Evolutionary conservation across 64 coral and sea anemone genomes (phyloP), one percentile per base, ranked within the genome.

Genomic region (Astreopora myriophthalma): DNA sequence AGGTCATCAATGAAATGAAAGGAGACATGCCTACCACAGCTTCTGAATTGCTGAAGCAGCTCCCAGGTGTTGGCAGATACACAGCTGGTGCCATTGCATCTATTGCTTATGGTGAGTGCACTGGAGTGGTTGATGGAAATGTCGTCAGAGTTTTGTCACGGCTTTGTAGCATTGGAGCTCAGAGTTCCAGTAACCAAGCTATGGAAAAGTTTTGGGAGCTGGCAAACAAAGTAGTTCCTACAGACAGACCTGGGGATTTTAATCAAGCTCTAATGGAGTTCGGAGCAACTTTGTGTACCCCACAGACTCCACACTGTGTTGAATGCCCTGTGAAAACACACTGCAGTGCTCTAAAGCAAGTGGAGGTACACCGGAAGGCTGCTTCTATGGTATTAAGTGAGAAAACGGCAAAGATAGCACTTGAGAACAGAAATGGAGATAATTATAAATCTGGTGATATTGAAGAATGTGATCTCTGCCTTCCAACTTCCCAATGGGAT

Each of bases 251-350:
- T 73, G 97, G 97, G 0, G 94, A 99, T 87, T 96, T 99, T 67
- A 99, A 99, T 64, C 97, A 99, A 73, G 94, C 94, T 8, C 26
- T 99, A 34, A 99, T 99, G 97, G 97, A 99, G 65, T 91, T 99
- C 75, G 97, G 97, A 33, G 97, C 97, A 38, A 96, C 87, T 35
- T 20, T 99, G 0, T 99, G 97, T 76, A 96, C 87, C n/a, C 97
- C 97, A 11, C 93, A 91, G 27, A 76, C 91, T 37, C 97, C 94
- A 10, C 48, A 85, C 6, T 99, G 97, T 62, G 28, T 76, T 7
- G 33, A n/a, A 39, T 99, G 97, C 81, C 90, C 91, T n/a, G 34
- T 99, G 67, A 90, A 14, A 69, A 75, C 84, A 17, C 25, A 74
- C 13, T 99, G 97, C 52, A 42, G 64, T 48, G 94, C 97, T 35